phyloP scores from a whole-genome alignment of 2,113 vertebrate species.

The Xiphias gladius region DNA sequence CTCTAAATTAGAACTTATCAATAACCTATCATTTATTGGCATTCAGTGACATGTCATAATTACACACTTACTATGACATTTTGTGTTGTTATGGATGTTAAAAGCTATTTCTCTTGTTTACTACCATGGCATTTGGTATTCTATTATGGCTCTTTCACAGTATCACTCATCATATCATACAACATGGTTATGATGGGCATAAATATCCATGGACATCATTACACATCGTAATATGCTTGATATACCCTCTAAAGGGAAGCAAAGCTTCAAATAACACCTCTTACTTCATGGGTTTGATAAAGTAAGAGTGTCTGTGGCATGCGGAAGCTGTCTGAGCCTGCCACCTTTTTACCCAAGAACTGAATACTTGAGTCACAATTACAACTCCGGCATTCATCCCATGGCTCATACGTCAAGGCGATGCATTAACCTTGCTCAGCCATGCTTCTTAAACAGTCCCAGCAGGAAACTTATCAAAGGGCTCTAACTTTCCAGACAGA shows the following conservation, averaged over 20 bases:
- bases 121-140: not conserved
- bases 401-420: not conserved
- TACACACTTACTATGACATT: not conserved
- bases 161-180: not conserved
- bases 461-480: slow-evolving; percentile 15
- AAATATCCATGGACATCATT: not conserved
- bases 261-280: not conserved
- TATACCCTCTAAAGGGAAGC: not conserved
- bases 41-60: not conserved
- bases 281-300: not conserved
- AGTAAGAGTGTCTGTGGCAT: not conserved
- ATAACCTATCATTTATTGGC: not conserved
- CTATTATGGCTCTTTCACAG: slow-evolving; percentile 3
- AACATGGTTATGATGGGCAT: not conserved
- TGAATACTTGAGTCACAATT: not conserved
- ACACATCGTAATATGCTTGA: not conserved
- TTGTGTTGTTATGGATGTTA: not conserved
- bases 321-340: slow-evolving; percentile 15
- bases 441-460: slow-evolving; percentile 5
- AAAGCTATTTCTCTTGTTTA: not conserved
- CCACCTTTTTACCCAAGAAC: not conserved
- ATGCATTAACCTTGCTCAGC: not conserved
- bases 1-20: not conserved
- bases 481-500: not conserved
- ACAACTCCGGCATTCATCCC: slow-evolving; percentile 9